phyloP scores from a whole-genome alignment of 23 tunicate genomes.

The Aplidium turbinatum region DNA sequence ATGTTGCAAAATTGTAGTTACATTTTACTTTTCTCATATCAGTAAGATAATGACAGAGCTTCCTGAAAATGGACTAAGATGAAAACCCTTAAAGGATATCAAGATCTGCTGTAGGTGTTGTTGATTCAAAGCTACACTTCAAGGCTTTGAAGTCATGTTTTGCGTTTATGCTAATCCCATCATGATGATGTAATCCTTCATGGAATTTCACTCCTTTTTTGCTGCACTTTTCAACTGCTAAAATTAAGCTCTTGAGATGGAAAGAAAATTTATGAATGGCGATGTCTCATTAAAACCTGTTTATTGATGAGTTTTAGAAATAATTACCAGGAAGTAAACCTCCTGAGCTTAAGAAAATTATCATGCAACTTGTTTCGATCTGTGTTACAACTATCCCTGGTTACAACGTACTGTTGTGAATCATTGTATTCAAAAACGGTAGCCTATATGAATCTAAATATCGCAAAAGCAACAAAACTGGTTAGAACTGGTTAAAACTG shows the following conservation, averaged over 20 bases:
- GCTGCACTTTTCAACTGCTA: not conserved
- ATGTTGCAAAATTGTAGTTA: too few relatives aligned
- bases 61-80: not conserved
- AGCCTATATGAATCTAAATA: not conserved
- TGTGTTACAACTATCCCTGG: too few relatives aligned
- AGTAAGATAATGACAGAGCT: not conserved
- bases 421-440: not conserved
- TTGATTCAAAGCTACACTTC: not conserved
- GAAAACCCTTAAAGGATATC: not conserved
- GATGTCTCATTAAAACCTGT: not conserved
- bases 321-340: not conserved
- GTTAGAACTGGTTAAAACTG: too few relatives aligned
- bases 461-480: not conserved
- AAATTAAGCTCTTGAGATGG: not conserved
- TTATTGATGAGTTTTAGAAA: not conserved
- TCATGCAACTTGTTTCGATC: not conserved
- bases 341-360: conserved; percentile 6
- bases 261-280: not conserved
- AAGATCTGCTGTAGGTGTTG: not conserved
- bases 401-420: not conserved
- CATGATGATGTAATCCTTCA: not conserved
- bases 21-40: not conserved
- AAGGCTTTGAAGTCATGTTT: not conserved
- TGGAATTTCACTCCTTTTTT: not conserved
- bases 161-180: not conserved